Evolutionary conservation across 2,797 vertebrate genomes (phyloP).

Genomic region (Leptoclinus maculatus): DNA sequence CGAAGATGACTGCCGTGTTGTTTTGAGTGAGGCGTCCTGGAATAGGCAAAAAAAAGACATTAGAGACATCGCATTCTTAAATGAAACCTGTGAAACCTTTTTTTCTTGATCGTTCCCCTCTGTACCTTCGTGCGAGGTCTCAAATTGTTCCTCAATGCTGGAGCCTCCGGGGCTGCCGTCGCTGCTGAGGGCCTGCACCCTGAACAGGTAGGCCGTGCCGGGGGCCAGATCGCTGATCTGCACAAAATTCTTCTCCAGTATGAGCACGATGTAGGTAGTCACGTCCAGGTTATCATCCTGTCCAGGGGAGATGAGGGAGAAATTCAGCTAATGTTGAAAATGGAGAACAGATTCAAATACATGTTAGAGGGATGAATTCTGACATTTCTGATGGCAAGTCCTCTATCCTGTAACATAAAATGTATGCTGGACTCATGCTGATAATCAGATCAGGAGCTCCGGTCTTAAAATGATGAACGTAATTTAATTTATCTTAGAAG

Average conservation of each 20-base stretch:
- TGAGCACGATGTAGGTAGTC: conserved; percentile 90
- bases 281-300: conserved; percentile 82
- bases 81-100: background rate
- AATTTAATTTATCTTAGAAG: background rate
- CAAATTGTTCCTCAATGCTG: conserved; percentile 91
- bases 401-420: too few species aligned
- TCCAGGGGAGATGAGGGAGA: background rate
- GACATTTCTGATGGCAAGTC: too few species aligned
- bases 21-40: conserved; percentile 60
- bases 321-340: background rate
- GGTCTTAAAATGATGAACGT: background rate
- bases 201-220: conserved; percentile 89
- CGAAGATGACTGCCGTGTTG: conserved; percentile 81
- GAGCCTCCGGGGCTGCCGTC: conserved; percentile 84
- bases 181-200: conserved; percentile 88
- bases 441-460: background rate
- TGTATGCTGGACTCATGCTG: background rate
- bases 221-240: conserved; percentile 87
- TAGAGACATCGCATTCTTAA: background rate
- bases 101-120: background rate
- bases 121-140: conserved; percentile 87
- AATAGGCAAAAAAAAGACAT: conserved; percentile 17
- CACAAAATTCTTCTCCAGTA: conserved; percentile 88
- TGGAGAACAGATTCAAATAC: background rate
- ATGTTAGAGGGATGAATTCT: background rate